Evolutionary conservation across 1,140 invertebrate genomes (phyloP).

Genomic region (Zaprionus tsacasi): DNA sequence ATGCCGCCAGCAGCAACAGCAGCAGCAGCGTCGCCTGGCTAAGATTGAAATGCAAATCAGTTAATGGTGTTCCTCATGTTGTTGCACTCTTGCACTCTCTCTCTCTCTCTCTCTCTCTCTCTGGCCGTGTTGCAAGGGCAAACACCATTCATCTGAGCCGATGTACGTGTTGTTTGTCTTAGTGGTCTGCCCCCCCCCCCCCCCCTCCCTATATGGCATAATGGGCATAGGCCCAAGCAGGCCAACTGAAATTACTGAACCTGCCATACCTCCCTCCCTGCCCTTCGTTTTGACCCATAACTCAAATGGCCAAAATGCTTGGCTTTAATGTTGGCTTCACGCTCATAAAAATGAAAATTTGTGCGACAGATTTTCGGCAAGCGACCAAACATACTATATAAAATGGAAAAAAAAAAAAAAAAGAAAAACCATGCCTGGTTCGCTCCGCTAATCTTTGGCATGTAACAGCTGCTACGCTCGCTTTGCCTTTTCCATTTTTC

Average conservation of each 20-base stretch:
- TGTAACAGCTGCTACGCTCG: conserved; percentile 62
- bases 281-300: conserved; percentile 34
- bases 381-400: conserved; percentile 1
- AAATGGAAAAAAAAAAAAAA: background rate
- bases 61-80: conserved; percentile 62
- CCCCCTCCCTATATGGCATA: background rate
- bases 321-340: conserved; percentile 42
- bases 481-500: conserved; percentile 4
- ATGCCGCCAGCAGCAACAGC: conserved; percentile 55
- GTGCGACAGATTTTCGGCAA: conserved; percentile 71
- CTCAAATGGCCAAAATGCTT: conserved; percentile 52
- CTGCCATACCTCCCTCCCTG: too few species aligned
- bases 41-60: conserved; percentile 82
- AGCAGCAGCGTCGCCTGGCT: conserved; percentile 23
- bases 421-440: conserved; percentile 6
- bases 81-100: conserved; percentile 23
- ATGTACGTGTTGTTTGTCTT: conserved; percentile 46
- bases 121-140: conserved; percentile 30
- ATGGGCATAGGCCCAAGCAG: conserved; percentile 1
- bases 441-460: conserved; percentile 67
- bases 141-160: conserved; percentile 49
- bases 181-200: background rate
- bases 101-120: conserved; percentile 9
- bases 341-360: conserved; percentile 80
- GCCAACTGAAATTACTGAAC: conserved; percentile 1